Evolutionary conservation across 2,888 invertebrate species (phyloP).

Genomic region (Lathronympha strigana): DNA sequence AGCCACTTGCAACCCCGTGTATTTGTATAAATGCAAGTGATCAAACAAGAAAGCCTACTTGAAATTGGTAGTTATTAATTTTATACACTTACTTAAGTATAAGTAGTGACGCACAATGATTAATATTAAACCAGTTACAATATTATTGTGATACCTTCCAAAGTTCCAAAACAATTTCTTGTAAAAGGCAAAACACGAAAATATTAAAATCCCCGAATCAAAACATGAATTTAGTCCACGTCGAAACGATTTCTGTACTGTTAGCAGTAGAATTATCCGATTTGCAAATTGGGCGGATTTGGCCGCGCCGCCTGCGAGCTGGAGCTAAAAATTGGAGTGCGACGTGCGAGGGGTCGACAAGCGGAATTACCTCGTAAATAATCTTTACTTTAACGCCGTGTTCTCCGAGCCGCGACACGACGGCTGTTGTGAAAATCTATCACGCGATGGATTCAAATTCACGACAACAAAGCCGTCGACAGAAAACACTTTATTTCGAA

Average conservation of each 20-base stretch:
- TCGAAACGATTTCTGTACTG: slow-evolving; percentile 20
- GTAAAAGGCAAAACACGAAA: no score
- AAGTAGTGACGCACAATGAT: no score
- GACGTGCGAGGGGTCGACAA: slow-evolving; percentile 20
- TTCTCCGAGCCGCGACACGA: slow-evolving; percentile 4
- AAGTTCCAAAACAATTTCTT: no score
- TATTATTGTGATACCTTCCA: no score
- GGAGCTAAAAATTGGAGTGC: slow-evolving; percentile 20
- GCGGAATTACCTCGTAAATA: slow-evolving; percentile 22
- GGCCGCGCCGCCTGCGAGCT: neutral
- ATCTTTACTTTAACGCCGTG: slow-evolving; percentile 4
- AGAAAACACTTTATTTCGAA: no score
- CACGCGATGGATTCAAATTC: slow-evolving; percentile 4
- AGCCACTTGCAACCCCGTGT: no score
- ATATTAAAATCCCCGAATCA: neutral
- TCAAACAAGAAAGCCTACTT: no score
- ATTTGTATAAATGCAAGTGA: no score
- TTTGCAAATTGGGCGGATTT: slow-evolving; percentile 30
- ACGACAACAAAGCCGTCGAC: no score
- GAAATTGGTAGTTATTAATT: no score
- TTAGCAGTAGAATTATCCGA: slow-evolving; percentile 22
- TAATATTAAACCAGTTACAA: no score
- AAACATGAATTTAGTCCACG: slow-evolving; percentile 11
- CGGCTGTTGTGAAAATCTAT: slow-evolving; percentile 9
- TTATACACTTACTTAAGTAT: no score